Percentiles rank a stretch among this genome's conserved stretches.
Evolutionary conservation across 2,113 vertebrate species (phyloP).

Genomic region (Melozone crissalis): DNA sequence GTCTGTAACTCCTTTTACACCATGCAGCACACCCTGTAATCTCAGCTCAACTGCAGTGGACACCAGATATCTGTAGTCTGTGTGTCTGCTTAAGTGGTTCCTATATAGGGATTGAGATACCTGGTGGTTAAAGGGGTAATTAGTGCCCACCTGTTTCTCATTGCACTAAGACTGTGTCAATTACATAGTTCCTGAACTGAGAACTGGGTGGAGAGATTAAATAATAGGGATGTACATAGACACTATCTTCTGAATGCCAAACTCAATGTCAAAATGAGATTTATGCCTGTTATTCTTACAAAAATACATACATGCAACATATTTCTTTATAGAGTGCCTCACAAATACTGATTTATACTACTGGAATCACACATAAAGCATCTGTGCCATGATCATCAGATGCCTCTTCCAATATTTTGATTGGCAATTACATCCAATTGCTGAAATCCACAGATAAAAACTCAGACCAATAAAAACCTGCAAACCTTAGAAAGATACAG

Average conservation of each 20-base stretch:
- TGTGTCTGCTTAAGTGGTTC: background rate
- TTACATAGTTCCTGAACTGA: background rate
- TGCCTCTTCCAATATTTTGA: background rate
- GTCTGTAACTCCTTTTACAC: background rate
- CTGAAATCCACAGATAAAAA: background rate
- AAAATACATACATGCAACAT: background rate
- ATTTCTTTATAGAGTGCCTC: background rate
- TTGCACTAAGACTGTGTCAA: background rate
- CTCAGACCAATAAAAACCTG: background rate
- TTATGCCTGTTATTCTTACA: background rate
- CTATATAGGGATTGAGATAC: background rate
- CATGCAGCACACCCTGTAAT: background rate
- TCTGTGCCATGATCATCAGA: background rate
- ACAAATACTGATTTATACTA: background rate
- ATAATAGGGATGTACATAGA: background rate
- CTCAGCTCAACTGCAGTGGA: background rate
- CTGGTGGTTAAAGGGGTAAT: background rate
- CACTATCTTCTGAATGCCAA: background rate
- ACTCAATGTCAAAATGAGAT: background rate
- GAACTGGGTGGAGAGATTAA: background rate
- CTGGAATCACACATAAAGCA: background rate
- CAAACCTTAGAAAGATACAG: background rate
- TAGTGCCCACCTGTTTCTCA: background rate
- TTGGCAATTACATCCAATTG: background rate
- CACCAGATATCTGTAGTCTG: too few species aligned